Evolutionary conservation across 2,797 vertebrate genomes (phyloP).

Genomic region (Dermochelys coriacea): DNA sequence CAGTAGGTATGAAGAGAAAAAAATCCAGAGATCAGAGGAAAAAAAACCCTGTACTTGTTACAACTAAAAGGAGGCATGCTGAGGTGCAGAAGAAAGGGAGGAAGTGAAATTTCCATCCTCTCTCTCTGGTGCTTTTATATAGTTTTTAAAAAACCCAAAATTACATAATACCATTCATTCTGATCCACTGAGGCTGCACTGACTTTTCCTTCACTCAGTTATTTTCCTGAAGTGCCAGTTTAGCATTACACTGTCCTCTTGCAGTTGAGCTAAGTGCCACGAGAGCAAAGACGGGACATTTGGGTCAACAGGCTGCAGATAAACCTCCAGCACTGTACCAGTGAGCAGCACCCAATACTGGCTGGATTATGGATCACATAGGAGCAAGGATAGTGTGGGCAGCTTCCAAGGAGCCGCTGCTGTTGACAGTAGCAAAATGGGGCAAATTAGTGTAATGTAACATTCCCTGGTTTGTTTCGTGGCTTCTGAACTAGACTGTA

Average conservation of each 20-base stretch:
- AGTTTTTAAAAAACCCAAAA: slow-evolving; percentile 11
- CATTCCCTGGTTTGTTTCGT: background rate
- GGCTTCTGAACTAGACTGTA: background rate
- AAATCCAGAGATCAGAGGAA: slow-evolving; percentile 54
- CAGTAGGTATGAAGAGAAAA: slow-evolving; percentile 15
- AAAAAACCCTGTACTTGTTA: slow-evolving; percentile 40
- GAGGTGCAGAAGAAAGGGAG: background rate
- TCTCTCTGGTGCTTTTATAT: background rate
- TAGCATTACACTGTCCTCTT: background rate
- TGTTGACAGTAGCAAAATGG: background rate
- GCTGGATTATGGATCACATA: background rate
- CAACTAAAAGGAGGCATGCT: background rate
- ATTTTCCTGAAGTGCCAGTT: slow-evolving; percentile 14
- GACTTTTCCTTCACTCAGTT: slow-evolving; percentile 21
- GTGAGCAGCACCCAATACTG: slow-evolving; percentile 38
- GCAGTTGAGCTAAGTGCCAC: background rate
- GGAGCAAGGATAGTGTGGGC: background rate
- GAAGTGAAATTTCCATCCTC: slow-evolving; percentile 57
- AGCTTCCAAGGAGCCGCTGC: background rate
- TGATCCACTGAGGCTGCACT: slow-evolving; percentile 1
- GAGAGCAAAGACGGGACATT: background rate
- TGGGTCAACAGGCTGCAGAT: background rate
- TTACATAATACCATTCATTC: background rate
- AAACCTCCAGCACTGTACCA: slow-evolving; percentile 34
- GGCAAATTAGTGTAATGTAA: background rate